These are phyloP conservation scores for Shinisaurus crocodilurus DNA, from an alignment of 2,113 vertebrate genomes.

Conservation along the genomic window DNA sequence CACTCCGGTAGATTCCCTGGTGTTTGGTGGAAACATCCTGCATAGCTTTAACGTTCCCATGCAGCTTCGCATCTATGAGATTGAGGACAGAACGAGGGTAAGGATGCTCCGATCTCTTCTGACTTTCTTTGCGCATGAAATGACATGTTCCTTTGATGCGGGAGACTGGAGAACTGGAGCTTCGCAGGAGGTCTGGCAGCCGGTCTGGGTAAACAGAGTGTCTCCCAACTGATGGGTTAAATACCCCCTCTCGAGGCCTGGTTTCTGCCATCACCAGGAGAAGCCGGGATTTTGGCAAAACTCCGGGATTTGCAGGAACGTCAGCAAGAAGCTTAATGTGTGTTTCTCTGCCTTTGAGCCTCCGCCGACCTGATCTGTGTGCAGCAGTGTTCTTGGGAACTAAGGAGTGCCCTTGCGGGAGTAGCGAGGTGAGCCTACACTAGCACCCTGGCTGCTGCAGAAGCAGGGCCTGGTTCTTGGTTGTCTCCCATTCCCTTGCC, in stretches of 20 bases:
- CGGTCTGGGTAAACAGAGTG: neutral
- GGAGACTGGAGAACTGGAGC: neutral
- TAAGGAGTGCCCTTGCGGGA: neutral
- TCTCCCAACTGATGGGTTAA: constrained; percentile 31
- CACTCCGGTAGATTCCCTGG: constrained; percentile 94
- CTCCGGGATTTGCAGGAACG: neutral
- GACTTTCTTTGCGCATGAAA: constrained; percentile 16
- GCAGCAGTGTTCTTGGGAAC: neutral
- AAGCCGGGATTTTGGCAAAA: neutral
- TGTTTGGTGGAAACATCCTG: constrained; percentile 97
- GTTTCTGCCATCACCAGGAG: neutral
- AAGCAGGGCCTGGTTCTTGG: neutral
- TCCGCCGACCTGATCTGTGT: neutral
- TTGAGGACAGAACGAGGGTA: constrained; percentile 98
- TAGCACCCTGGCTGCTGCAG: neutral
- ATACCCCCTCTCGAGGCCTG: neutral
- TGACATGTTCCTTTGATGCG: neutral
- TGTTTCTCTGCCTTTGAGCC: neutral
- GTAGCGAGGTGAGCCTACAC: neutral
- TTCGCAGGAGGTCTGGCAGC: neutral
- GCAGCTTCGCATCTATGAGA: constrained; percentile 96
- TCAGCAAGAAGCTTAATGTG: neutral
- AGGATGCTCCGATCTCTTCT: constrained; percentile 61
- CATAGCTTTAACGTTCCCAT: constrained; percentile 99
- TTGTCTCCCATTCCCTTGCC: neutral